A percentile compares a stretch with the other conserved stretches of the same genome.
These are phyloP conservation scores for Chrosomus eos DNA, from an alignment of 2,797 vertebrate genomes.

Conservation along the genomic window DNA sequence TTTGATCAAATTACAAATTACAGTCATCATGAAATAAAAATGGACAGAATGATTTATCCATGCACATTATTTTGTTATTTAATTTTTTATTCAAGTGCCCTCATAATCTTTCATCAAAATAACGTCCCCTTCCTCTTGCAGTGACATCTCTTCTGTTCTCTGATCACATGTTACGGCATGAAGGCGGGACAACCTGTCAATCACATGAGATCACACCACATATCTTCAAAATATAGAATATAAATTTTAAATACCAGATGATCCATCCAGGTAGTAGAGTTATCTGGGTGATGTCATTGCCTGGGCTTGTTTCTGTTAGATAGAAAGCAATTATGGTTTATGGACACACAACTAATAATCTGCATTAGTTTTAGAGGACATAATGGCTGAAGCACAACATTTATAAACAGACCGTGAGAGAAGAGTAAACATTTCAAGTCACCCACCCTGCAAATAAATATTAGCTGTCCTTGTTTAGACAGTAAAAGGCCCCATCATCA, in stretches of 20 bases:
- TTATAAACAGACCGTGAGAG: constrained; percentile 26
- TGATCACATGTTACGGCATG: too few species aligned
- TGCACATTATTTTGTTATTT: background rate
- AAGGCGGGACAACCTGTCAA: too few species aligned
- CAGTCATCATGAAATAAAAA: background rate
- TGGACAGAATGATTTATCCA: background rate
- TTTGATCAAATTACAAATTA: background rate
- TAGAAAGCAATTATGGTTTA: background rate
- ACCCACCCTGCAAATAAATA: constrained; percentile 68
- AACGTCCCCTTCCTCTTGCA: background rate
- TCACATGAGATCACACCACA: too few species aligned
- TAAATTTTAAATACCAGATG: background rate
- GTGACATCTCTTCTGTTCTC: background rate
- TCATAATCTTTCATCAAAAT: background rate
- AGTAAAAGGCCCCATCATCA: constrained; percentile 40
- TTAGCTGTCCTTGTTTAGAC: constrained; percentile 68
- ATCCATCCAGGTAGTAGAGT: background rate
- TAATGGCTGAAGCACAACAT: background rate
- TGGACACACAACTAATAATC: background rate
- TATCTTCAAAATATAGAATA: too few species aligned
- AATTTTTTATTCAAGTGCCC: too few species aligned
- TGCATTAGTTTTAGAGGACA: background rate
- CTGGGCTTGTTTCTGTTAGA: background rate
- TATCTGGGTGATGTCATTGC: background rate
- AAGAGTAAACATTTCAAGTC: constrained; percentile 41